Base-by-base conservation (phyloP, 30 jellyfish, hydroid and myxozoan genomes). In the Clytia hemisphaerica region DNA sequence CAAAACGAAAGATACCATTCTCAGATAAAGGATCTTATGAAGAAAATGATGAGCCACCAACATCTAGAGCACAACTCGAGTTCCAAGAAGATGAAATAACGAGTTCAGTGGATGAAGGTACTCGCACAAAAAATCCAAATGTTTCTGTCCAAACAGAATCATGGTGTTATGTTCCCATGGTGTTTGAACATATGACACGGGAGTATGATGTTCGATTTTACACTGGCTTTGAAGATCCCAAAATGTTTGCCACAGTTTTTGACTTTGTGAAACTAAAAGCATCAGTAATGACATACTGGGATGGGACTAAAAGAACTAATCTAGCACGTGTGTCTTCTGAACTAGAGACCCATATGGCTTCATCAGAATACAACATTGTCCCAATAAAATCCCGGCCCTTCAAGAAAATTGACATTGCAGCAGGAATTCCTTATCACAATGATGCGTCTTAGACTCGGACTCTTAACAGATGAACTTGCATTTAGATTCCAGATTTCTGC, bases 401-500 rank as follows among this genome's bases (percentile, higher is more conserved):
- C 14, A 6, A 34, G 73, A 64, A 64, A 64, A 38, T 29, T 64
- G 6, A 33, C 77, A 6, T 34, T 64, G 9, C 76, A 64, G 27
- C 73, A 34, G 27, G 74, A 64, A 40, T 33, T 64, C 10, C 10
- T 64, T 35, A 14, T 64, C 16, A 75, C 27, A 6, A 25, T 64
- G 35, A 35, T 31, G 75, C 16, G 27, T 10, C 16, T 64, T 6
- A 16, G 77, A 18, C 75, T 64, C 10, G 14, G 14, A 21, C 10
- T 21, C n/a, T 66, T 78, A 47, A 35, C 7, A 33, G 92, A 78
- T 27, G 92, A 78, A 40, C 37, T 78, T 67, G 92, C 92, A 37
- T 67, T 28, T 51, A 32, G 92, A 14, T 77, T 77, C 58, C 19
- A 47, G 22, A 61, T 78, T 7, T 78, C 93, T 12, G 6, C 85